phyloP scores from a whole-genome alignment of 92 coral and sea anemone species.

The Actinernus sp. region DNA sequence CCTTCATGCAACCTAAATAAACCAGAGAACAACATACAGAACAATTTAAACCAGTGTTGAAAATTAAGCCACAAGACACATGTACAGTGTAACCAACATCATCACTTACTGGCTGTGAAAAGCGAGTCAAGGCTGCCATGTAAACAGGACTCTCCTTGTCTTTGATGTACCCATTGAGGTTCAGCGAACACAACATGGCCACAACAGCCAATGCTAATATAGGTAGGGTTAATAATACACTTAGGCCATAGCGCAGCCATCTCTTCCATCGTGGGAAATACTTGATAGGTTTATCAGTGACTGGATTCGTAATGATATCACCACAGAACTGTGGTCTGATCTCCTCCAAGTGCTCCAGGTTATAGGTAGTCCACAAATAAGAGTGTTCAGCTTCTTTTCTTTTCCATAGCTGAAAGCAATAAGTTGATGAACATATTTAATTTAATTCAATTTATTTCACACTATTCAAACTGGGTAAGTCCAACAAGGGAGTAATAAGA shows the following conservation, averaged over 20 bases:
- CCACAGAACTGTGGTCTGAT: conserved; percentile 94
- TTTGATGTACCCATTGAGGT: conserved; percentile 96
- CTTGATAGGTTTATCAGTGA: conserved; percentile 95
- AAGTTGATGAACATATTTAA: neutral
- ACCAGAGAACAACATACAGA: no score
- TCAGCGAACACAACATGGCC: conserved; percentile 96
- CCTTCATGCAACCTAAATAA: no score
- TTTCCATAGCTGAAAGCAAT: conserved; percentile 77
- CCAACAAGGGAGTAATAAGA: no score
- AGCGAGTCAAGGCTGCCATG: conserved; percentile 80
- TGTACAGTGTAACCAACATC: no score
- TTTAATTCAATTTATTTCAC: no score
- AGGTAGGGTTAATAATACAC: conserved; percentile 90
- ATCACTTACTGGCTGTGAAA: conserved; percentile 93
- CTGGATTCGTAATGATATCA: conserved; percentile 76
- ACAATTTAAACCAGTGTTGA: no score
- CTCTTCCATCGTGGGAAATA: conserved; percentile 96
- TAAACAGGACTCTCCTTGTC: conserved; percentile 98
- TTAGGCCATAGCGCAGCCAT: conserved; percentile 93
- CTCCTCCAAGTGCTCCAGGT: conserved; percentile 71
- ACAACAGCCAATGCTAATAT: conserved; percentile 84
- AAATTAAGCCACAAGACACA: no score
- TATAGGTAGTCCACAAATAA: conserved; percentile 88
- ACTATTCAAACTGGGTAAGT: no score
- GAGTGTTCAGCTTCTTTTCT: conserved; percentile 90